Percentiles rank a stretch among this genome's conserved stretches.
phyloP scores from a whole-genome alignment of 2,113 vertebrate genomes.

The Clupea harengus region DNA sequence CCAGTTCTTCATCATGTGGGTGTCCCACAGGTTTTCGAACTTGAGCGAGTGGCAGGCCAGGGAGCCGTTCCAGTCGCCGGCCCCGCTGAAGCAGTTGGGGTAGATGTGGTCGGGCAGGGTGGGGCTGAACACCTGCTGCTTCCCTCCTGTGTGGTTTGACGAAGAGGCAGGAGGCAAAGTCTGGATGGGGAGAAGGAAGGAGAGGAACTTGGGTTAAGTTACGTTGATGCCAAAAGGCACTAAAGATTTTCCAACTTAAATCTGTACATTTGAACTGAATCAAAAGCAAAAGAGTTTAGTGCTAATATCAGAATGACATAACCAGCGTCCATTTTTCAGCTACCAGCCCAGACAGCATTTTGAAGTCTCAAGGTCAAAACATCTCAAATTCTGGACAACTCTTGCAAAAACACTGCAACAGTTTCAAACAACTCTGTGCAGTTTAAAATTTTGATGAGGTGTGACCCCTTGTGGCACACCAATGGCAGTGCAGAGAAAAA shows the following conservation, averaged over 20 bases:
- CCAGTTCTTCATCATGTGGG: slow-evolving; percentile 97
- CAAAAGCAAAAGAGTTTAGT: too few relatives aligned
- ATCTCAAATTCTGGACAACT: neutral
- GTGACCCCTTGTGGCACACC: slow-evolving; percentile 57
- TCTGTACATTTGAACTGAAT: neutral
- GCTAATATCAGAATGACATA: too few relatives aligned
- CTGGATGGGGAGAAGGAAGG: slow-evolving; percentile 61
- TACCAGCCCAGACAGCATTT: neutral
- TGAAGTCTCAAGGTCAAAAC: neutral
- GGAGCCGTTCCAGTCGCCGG: slow-evolving; percentile 92
- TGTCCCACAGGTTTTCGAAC: slow-evolving; percentile 95
- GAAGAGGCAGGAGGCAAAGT: slow-evolving; percentile 84
- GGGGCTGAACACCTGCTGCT: slow-evolving; percentile 90
- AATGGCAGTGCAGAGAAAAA: slow-evolving; percentile 22
- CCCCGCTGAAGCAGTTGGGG: slow-evolving; percentile 87
- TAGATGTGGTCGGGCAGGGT: slow-evolving; percentile 94
- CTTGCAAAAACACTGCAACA: neutral
- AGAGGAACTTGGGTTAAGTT: neutral
- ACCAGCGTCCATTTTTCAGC: too few relatives aligned
- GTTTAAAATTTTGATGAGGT: neutral
- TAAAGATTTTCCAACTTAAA: neutral
- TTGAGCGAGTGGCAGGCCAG: slow-evolving; percentile 81
- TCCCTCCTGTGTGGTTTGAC: slow-evolving; percentile 84
- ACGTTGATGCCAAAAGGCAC: neutral
- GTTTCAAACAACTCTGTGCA: neutral